Evolutionary conservation across 2,888 invertebrate species (phyloP), one percentile per base, ranked within the genome.

Genomic region (Nemotelus pantherinus): DNA sequence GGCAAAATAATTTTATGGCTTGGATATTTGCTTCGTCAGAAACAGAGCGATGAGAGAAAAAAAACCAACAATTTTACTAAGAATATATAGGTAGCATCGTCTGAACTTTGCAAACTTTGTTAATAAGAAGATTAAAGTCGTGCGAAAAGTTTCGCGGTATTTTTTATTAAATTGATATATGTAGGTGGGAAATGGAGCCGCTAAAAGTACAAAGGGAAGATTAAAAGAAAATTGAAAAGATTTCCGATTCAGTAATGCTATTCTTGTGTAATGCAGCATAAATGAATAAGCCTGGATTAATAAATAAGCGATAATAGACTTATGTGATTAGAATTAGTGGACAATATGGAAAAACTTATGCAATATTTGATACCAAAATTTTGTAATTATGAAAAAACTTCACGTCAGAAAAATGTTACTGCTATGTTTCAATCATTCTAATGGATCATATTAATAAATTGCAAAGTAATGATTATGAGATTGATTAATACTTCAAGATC

Each of bases 101-200:
- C 58, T 9, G 10, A 60, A 74, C 74, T 74, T 74, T 63, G 48
- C 25, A 74, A 74, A 74, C 74, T 74, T 74, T 74, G 63, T 74
- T 74, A 74, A 74, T 74, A 74, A 74, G 74, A 60, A 47, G 74
- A 74, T 74, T 63, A 74, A 63, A 74, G 48, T 63, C 50, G 60
- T 63, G 50, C 60, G 48, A 25, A 74, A 74, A 60, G 74, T 74
- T 70, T 55, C 43, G 41, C 48, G 7, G 39, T 64, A 41, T 64
- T 72, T 72, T 72, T 74, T 74, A 48, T 74, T 74, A 74, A 74
- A 74, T 60, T 74, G 74, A 74, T 74, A 74, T 48, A 55, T 70
- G 55, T 7, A 68, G n/a, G n/a, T 25, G 65, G 6, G 65, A 48
- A 48, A 50, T 7, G 41, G 70, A 2, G 43, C 70, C 55, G 39